Evolutionary conservation across 2,797 vertebrate species (phyloP).

Genomic region (Nothura maculosa): DNA sequence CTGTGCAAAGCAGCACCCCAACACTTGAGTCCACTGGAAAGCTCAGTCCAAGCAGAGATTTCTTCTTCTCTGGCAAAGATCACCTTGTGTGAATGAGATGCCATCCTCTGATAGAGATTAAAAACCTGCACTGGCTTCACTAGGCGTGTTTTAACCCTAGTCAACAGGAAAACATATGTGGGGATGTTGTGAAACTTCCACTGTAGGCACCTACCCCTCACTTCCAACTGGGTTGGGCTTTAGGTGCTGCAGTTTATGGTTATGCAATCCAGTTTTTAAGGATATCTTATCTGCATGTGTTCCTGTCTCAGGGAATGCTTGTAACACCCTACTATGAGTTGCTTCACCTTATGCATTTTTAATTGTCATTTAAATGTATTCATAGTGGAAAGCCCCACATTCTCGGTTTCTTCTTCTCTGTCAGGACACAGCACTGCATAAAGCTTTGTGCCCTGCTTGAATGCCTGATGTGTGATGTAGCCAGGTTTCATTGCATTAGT

Average conservation of each 20-base stretch:
- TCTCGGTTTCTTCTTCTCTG: not conserved
- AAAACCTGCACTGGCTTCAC: not conserved
- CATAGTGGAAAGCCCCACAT: accelerated
- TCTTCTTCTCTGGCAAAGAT: not conserved
- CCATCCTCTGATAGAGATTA: not conserved
- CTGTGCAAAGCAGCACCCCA: not conserved
- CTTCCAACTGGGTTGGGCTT: not conserved
- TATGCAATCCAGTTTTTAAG: not conserved
- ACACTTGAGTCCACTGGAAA: not conserved
- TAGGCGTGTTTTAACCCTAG: not conserved
- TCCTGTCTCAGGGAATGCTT: not conserved
- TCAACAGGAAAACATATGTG: not conserved
- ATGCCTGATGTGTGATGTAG: not conserved
- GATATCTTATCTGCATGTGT: not conserved
- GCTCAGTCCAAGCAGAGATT: not conserved
- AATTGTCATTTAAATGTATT: not conserved
- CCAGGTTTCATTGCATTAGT: not conserved
- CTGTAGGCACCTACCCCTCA: not conserved
- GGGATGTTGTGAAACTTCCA: too few species aligned
- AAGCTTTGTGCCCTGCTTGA: accelerated
- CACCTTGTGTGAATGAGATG: not conserved
- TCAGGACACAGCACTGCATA: too few species aligned
- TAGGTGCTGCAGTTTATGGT: not conserved
- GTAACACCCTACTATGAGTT: not conserved
- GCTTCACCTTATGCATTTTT: not conserved